Base-by-base conservation (phyloP, 2,113 vertebrate species). In the Chloebia gouldiae region DNA sequence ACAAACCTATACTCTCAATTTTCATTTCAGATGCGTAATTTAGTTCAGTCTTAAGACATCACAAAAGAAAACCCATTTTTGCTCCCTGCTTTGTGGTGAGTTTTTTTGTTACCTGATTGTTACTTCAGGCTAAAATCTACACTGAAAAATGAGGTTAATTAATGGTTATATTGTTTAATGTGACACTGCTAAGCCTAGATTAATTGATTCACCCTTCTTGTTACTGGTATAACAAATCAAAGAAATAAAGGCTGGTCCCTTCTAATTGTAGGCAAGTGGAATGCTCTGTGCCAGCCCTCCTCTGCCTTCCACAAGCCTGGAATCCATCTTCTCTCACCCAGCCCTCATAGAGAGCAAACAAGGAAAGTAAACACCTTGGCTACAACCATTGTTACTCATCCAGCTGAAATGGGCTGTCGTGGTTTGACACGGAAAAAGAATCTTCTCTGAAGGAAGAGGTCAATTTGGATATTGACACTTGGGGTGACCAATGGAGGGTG, bases 101-200 rank as follows among this genome's bases (percentile, higher is more conserved):
- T 2, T 39, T 83, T 83, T 90, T 95, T 86, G 33, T 93, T 88
- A 73, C 27, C 23, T 82, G n/a, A 31, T 16, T 65, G 5, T 93
- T 71, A 82, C 83, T 95, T 77, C 21, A 61, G 93, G 63, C 83
- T 92, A 93, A 77, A 95, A 83, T 73, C 71, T 73, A 59, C 54
- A n/a, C 25, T 92, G 88, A 88, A 92, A 92, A 92, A 90, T 86
- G 17, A 90, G 28, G n/a, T 51, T 90, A 90, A 88, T 77, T 71
- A 64, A 77, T 69, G 40, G 56, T 64, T 90, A 83, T 80, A 83
- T 92, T 93, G 57, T 88, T 90, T 92, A 57, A 56, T 50, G 64
- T 92, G 15, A 30, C 63, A 42, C 50, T 88, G 45, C 42, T 70
- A 88, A 76, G 54, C 18, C 64, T 86, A 63, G 80, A 68, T 92